phyloP scores from a whole-genome alignment of 30 jellyfish, hydroid and myxozoan species.

The Hydractinia echinata region DNA sequence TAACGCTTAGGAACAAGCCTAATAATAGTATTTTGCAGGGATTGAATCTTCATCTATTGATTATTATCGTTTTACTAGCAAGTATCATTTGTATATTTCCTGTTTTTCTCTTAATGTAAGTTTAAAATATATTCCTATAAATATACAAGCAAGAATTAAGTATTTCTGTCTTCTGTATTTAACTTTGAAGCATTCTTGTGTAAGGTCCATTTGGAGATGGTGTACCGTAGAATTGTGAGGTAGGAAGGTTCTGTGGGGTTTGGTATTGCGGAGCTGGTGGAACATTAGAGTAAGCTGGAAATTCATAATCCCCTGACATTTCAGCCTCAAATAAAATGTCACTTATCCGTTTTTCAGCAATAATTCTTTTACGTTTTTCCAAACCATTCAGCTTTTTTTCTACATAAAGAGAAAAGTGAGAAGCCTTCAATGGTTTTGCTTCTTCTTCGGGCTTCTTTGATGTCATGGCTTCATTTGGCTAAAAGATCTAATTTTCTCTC shows the following conservation, averaged over 20 bases:
- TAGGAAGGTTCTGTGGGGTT: conserved; percentile 1
- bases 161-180: not conserved
- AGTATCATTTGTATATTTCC: not conserved
- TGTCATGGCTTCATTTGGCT: no score
- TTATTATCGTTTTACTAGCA: not conserved
- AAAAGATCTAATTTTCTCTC: no score
- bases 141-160: not conserved
- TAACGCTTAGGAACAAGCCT: no score
- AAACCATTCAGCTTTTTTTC: conserved; percentile 33
- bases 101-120: not conserved
- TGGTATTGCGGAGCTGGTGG: not conserved
- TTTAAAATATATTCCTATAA: not conserved
- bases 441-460: no score
- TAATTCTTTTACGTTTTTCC: conserved; percentile 22
- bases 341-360: conserved; percentile 32
- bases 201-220: not conserved
- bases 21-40: no score
- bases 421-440: not conserved
- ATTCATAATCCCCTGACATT: not conserved
- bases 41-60: no score
- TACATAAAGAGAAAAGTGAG: not conserved
- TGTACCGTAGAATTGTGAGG: not conserved
- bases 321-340: conserved; percentile 44
- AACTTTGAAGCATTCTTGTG: conserved; percentile 4
- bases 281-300: not conserved